Percentiles rank a stretch among this genome's conserved stretches.
phyloP scores from a whole-genome alignment of 2,888 invertebrate genomes.

The Agrypnus murinus region DNA sequence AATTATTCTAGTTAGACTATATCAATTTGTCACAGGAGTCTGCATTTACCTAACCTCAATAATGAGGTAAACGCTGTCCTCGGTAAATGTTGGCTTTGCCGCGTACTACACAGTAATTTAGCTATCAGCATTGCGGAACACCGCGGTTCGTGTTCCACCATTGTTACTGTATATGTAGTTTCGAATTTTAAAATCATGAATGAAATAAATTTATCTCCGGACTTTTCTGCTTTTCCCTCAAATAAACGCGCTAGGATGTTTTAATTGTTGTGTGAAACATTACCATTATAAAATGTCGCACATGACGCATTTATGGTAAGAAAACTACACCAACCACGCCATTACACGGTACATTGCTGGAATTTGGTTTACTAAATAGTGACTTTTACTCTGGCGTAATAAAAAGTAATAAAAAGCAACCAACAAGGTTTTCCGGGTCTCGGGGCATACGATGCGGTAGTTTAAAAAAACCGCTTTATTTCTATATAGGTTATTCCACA shows the following conservation, averaged over 20 bases:
- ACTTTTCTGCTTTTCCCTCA: neutral
- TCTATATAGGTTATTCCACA: conserved; percentile 5
- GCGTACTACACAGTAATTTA: conserved; percentile 38
- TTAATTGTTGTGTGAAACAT: conserved; percentile 29
- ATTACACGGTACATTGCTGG: conserved; percentile 19
- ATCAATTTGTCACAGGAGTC: conserved; percentile 55
- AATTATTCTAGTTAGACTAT: conserved; percentile 55
- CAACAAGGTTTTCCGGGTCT: conserved; percentile 26
- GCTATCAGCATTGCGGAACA: conserved; percentile 37
- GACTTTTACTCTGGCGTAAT: conserved; percentile 27
- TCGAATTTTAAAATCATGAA: conserved; percentile 19
- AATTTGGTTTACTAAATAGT: conserved; percentile 30
- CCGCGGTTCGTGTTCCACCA: neutral
- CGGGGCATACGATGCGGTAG: conserved; percentile 16
- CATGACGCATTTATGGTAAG: conserved; percentile 29
- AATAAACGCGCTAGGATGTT: conserved; percentile 4
- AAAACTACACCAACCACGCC: conserved; percentile 12
- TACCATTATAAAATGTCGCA: conserved; percentile 22
- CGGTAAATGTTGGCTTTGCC: conserved; percentile 39
- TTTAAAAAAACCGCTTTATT: conserved; percentile 29
- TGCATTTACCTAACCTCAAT: conserved; percentile 55
- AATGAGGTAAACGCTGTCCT: conserved; percentile 55
- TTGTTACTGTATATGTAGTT: conserved; percentile 13
- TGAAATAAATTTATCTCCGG: conserved; percentile 18
- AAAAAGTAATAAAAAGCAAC: conserved; percentile 33